Percentiles rank a stretch among this genome's conserved stretches.
phyloP scores from a whole-genome alignment of 2,113 vertebrate genomes.

The Cyanocitta stelleri region DNA sequence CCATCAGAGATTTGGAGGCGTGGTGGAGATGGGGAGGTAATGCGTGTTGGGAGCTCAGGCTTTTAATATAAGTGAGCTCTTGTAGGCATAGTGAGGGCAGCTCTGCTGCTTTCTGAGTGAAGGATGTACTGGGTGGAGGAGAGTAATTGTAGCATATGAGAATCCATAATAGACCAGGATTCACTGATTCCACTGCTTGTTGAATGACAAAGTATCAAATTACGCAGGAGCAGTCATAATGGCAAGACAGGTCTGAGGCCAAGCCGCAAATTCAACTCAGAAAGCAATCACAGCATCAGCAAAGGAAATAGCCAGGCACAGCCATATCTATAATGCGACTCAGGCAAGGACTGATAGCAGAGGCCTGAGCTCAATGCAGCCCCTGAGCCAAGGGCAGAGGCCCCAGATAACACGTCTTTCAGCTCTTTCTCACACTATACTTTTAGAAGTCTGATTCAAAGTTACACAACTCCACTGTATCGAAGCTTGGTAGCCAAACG shows the following conservation, averaged over 20 bases:
- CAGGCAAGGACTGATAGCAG: not conserved
- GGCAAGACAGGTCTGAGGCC: not conserved
- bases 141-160: not conserved
- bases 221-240: accelerated
- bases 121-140: not conserved
- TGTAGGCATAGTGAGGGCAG: not conserved
- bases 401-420: not conserved
- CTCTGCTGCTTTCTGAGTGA: not conserved
- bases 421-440: not conserved
- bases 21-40: not conserved
- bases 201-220: not conserved
- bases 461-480: not conserved
- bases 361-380: not conserved
- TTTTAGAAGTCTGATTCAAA: not conserved
- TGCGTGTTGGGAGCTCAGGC: not conserved
- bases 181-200: not conserved
- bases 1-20: not conserved
- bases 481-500: not conserved
- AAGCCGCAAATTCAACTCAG: not conserved
- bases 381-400: not conserved
- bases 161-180: not conserved
- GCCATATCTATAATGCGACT: not conserved
- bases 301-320: not conserved
- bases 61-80: not conserved
- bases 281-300: not conserved